Base-by-base conservation (phyloP, 2,797 vertebrate species). In the Phataginus tetradactyla region DNA sequence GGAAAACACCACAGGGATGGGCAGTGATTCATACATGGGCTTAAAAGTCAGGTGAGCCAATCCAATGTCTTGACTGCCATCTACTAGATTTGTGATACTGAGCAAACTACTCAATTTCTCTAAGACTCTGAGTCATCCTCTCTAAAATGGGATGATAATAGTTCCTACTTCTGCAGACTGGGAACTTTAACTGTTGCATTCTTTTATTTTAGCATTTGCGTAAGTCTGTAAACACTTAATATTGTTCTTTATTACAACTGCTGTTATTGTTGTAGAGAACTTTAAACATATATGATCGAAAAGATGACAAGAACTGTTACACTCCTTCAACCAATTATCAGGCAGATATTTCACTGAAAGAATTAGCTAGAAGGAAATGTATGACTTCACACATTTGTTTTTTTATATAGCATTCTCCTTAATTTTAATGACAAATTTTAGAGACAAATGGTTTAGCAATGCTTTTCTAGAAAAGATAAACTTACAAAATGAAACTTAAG, bases 181-280 rank as follows among this genome's bases (percentile, higher is more conserved):
- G 78, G 11, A 84, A 55, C 15, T 66, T 80, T 63, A 93, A 94
- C 42, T 53, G 20, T 20, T 72, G 34, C 34, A 78, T 64, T 72
- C 68, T 68, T 86, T 85, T 51, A 72, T 86, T 68, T 89, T 89
- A 86, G 17, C 20, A 83, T 69, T 96, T 87, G 4, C 23, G 59
- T 13, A 85, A 89, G 25, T 0, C 8, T 34, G 12, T 12, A 49
- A 74, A 71, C 4, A 84, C 5, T 68, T 49, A 29, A 37, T 53
- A 34, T 42, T 55, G 9, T 57, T 81, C 10, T 69, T 75, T 45
- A 51, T 32, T 63, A 42, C 34, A 53, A 21, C 9, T 77, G 2
- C 18, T 78, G 37, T n/a, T 85, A 20, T 34, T 51, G 3, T 59
- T 72, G 4, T 12, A n/a, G 42, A 20, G 27, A 84, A 7, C 51